Base-by-base conservation (phyloP, 2,113 vertebrate genomes). In the Colinus virginianus region DNA sequence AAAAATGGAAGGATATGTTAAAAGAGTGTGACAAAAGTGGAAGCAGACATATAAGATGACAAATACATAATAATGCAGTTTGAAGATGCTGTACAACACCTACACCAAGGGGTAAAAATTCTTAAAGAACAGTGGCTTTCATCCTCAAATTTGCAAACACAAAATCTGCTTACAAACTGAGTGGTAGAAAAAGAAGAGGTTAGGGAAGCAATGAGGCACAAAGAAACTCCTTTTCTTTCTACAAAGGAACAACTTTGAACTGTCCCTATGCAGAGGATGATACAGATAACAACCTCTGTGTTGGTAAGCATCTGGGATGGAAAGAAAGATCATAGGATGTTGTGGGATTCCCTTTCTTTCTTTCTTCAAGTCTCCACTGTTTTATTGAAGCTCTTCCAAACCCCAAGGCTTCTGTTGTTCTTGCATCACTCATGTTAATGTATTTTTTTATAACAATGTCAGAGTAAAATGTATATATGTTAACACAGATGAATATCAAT, bases 331-430 rank as follows among this genome's bases (percentile, higher is more conserved):
- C 92, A 92, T 63, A 92, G 88, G 92, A 96, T 89, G 78, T 76
- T 93, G 94, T 94, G 90, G 92, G 92, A 84, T 95, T 92, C 67
- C 92, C 61, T 94, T 81, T 95, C 74, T 89, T 95, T 93, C 68
- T 95, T 94, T 88, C 84, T 89, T 89, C 87, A 48, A 76, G 74
- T 82, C 56, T 94, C 55, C 3, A 4, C 42, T 79, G n/a, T 3
- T 69, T 88, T 90, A 94, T 93, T 96, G 94, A 95, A 92, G 96
- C 66, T 75, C 64, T 93, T 96, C 94, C 94, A 96, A 88, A 94
- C 93, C 95, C 48, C 83, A 94, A 72, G 84, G 84, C 88, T 87
- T 93, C 67, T 94, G 88, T 90, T 48, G 62, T 64, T 89, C 83
- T 93, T 93, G 69, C 86, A 91, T 90, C 88, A 87, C 36, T 81